Base-by-base conservation (phyloP, 2,797 vertebrate species). In the Rhinatrema bivittatum region DNA sequence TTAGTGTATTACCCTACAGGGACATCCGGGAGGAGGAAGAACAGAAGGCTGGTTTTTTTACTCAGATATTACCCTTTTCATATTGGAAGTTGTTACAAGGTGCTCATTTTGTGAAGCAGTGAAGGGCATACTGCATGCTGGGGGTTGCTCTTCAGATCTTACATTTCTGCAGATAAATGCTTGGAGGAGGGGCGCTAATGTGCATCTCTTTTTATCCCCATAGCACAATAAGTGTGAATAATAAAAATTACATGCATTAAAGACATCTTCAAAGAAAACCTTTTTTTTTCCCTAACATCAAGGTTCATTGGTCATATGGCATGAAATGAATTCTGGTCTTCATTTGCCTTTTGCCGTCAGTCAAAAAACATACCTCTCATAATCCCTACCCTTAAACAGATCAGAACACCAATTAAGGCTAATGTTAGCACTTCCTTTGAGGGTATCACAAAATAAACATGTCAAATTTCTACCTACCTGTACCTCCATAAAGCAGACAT, bases 301-400 rank as follows among this genome's bases (percentile, higher is more conserved):
- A 35, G 25, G 15, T 9, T 18, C 46, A 34, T 20, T 5, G 13
- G 11, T 17, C 9, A 2, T 9, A n/a, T 12, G 34, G 6, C 1
- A 2, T 11, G 11, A 26, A 42, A 10, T 20, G 22, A 54, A 34
- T 25, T 12, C 13, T 29, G 26, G 30, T 22, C 13, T 7, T 54
- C 39, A 31, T 4, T 7, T 16, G 14, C 32, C 53, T 24, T 8
- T 14, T 36, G 18, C 29, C 16, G 6, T 53, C 32, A 19, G 39
- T 36, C 6, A 16, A 16, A 15, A 25, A 14, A 16, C 4, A 16
- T 10, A 28, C 14, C 28, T 56, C 47, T 53, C 36, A 50, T 26
- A 20, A n/a, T 29, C 36, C 55, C 62, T 31, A 38, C 54, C 21
- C 34, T 48, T 38, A 39, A 35, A 35, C n/a, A 19, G 3, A 22